Evolutionary conservation across 2,113 vertebrate genomes (phyloP).

Genomic region (Dissostichus mawsoni): DNA sequence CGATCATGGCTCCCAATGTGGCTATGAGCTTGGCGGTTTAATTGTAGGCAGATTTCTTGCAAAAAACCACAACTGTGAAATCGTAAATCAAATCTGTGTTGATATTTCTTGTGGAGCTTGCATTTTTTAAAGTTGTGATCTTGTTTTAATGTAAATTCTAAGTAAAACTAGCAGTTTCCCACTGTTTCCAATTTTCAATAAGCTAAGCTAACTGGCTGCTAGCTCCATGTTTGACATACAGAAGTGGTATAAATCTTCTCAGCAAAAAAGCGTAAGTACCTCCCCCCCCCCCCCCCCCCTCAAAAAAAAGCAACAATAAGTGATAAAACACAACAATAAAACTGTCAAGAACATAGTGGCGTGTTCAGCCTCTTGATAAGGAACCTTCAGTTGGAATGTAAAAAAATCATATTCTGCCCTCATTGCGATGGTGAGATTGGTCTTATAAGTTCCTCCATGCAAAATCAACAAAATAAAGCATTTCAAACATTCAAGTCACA

Average conservation of each 20-base stretch:
- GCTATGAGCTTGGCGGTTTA: not conserved
- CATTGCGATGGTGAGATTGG: not conserved
- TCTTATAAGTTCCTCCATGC: not conserved
- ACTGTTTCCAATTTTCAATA: not conserved
- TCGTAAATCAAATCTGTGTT: not conserved
- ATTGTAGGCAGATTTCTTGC: not conserved
- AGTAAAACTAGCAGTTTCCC: not conserved
- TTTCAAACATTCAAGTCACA: not conserved
- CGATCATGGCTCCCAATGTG: not conserved
- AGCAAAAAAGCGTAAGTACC: not conserved
- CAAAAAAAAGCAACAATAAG: not conserved
- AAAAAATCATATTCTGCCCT: not conserved
- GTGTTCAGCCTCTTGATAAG: not conserved
- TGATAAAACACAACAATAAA: not conserved
- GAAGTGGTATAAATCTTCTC: not conserved
- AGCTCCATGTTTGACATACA: not conserved
- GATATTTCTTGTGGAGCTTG: not conserved
- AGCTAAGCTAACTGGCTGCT: not conserved
- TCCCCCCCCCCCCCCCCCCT: too few species aligned
- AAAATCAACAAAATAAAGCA: not conserved
- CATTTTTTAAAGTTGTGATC: not conserved
- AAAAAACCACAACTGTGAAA: too few species aligned
- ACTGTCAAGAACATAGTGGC: not conserved
- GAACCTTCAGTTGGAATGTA: conserved; percentile 8
- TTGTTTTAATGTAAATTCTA: not conserved